phyloP scores from a whole-genome alignment of 2,888 invertebrate genomes.

The Lepidonotus clava region DNA sequence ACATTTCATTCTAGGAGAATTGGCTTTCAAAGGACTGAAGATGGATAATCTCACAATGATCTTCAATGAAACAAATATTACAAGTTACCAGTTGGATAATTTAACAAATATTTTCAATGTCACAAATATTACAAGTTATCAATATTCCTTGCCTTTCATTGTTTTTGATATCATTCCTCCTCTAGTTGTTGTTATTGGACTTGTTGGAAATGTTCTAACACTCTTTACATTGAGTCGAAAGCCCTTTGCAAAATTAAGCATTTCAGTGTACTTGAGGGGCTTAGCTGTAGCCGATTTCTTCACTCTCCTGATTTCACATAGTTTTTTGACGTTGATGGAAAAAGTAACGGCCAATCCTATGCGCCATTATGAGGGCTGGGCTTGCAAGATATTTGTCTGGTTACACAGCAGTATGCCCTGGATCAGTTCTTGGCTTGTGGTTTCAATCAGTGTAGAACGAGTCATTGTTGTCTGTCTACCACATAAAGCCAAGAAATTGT shows the following conservation, averaged over 20 bases:
- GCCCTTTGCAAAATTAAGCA: not conserved
- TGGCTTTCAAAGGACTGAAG: too few species aligned
- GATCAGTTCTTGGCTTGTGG: constrained; percentile 12
- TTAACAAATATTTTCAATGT: too few species aligned
- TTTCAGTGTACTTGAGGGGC: not conserved
- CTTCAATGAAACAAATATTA: too few species aligned
- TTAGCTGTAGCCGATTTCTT: not conserved
- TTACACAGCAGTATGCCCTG: not conserved
- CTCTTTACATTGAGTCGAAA: not conserved
- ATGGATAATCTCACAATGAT: too few species aligned
- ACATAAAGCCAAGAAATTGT: not conserved
- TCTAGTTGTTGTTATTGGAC: not conserved
- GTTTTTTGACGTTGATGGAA: not conserved
- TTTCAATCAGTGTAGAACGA: not conserved
- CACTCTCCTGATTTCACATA: not conserved
- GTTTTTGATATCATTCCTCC: not conserved
- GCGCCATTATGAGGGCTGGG: not conserved
- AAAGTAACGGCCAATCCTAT: not conserved
- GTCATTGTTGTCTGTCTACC: not conserved
- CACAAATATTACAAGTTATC: too few species aligned
- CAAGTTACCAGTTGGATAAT: too few species aligned
- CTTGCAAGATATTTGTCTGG: not conserved
- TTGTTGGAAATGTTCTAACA: not conserved
- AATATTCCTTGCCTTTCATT: too few species aligned
- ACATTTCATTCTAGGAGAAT: too few species aligned